Percentiles rank a stretch among this genome's conserved stretches.
These are phyloP conservation scores for Gopherus evgoodei DNA, from an alignment of 2,113 vertebrate species.

Conservation along the genomic window DNA sequence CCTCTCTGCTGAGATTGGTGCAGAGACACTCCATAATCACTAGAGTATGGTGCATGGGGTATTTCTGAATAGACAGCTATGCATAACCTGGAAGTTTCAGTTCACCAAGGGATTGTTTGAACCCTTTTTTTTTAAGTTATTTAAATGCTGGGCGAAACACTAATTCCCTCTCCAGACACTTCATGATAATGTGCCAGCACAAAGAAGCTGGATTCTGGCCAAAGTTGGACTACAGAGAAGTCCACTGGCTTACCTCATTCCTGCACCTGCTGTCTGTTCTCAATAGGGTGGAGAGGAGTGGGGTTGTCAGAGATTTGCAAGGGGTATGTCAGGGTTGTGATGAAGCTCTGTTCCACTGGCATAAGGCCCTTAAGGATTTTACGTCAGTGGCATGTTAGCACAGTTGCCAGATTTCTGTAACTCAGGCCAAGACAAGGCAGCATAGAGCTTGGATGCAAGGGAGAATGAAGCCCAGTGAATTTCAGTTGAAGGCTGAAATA, in stretches of 20 bases:
- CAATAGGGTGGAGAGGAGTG: too few relatives aligned
- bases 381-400: background rate
- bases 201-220: background rate
- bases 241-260: background rate
- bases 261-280: background rate
- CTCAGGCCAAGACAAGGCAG: background rate
- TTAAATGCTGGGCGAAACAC: background rate
- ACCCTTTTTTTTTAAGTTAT: background rate
- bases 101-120: conserved; percentile 4
- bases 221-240: background rate
- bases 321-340: background rate
- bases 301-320: fast-evolving
- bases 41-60: background rate
- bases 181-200: background rate
- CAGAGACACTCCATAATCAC: background rate
- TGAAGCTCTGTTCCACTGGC: background rate
- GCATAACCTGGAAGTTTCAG: background rate
- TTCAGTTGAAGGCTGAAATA: background rate
- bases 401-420: background rate
- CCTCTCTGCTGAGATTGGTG: background rate
- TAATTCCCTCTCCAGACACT: background rate
- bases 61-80: background rate
- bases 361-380: background rate
- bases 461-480: background rate
- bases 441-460: background rate